These are phyloP conservation scores for Tetanocera ferruginea DNA, from an alignment of 2,888 invertebrate species.

Conservation along the genomic window DNA sequence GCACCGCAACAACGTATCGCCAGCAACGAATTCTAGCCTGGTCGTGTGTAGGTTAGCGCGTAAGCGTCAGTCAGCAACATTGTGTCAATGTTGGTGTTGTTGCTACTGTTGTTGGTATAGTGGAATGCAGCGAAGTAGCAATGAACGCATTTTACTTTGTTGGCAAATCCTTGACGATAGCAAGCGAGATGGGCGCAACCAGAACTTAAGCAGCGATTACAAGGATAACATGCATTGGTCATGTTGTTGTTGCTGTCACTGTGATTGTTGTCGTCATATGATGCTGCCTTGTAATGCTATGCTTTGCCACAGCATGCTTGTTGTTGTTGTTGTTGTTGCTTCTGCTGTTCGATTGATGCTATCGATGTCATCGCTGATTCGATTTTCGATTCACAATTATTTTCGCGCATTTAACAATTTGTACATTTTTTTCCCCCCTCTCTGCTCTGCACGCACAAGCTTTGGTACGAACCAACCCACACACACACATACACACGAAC, in stretches of 20 bases:
- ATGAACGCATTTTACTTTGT: neutral
- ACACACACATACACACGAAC: neutral
- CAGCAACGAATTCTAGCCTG: neutral
- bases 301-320: neutral
- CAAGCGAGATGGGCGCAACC: too few relatives aligned
- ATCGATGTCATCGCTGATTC: slow-evolving; percentile 51
- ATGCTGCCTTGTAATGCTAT: neutral
- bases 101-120: neutral
- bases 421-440: slow-evolving; percentile 37
- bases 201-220: neutral
- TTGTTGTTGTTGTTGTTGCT: neutral
- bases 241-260: neutral
- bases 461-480: neutral
- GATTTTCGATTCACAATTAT: slow-evolving; percentile 55
- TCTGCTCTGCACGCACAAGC: neutral
- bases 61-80: neutral
- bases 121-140: neutral
- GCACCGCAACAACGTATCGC: neutral
- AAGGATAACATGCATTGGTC: neutral
- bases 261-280: neutral
- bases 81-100: neutral
- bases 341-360: slow-evolving; percentile 23
- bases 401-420: slow-evolving; percentile 49
- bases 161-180: too few relatives aligned
- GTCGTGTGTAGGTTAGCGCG: neutral